These are phyloP conservation scores for Artemisiospiza belli DNA, from an alignment of 2,113 vertebrate genomes.

Conservation along the genomic window DNA sequence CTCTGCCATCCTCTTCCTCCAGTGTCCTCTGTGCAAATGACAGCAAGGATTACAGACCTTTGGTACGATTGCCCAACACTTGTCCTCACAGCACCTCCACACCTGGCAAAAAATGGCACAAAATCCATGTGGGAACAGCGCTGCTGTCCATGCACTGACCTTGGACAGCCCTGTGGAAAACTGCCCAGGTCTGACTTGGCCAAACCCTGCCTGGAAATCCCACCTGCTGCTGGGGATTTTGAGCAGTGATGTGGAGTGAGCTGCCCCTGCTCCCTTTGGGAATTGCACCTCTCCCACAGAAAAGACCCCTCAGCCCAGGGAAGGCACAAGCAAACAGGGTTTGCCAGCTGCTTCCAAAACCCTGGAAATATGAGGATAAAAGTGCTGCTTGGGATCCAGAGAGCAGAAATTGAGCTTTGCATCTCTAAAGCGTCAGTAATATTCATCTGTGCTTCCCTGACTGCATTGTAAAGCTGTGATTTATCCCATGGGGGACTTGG, in stretches of 20 bases:
- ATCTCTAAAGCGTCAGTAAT: background rate
- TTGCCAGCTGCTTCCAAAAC: background rate
- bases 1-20: background rate
- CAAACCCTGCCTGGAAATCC: background rate
- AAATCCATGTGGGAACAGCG: background rate
- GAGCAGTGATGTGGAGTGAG: fast-evolving
- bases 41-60: background rate
- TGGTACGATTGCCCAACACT: background rate
- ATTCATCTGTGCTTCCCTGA: background rate
- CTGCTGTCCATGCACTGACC: background rate
- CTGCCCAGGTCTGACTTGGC: background rate
- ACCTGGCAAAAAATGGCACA: background rate
- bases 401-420: background rate
- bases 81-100: background rate
- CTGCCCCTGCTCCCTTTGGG: background rate
- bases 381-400: background rate
- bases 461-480: background rate
- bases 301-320: background rate
- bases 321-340: background rate
- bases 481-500: background rate
- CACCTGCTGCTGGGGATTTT: background rate
- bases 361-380: background rate
- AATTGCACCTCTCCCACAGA: fast-evolving
- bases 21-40: background rate
- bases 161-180: background rate